Conservation (phyloP, 2,888 invertebrate genomes). For the Phasia obesa region DNA sequence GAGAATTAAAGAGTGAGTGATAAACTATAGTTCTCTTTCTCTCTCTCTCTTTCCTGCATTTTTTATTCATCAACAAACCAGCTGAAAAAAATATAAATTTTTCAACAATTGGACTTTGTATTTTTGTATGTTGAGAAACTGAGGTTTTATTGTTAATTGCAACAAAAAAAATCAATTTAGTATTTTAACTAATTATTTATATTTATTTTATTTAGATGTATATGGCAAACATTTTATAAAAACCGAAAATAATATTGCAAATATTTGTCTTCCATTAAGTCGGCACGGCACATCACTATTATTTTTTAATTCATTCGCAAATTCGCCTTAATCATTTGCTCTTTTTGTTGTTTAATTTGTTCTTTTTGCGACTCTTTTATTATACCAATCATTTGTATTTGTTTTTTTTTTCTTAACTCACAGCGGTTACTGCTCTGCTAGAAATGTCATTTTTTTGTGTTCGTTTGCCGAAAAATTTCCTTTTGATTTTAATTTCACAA, state of each 20-base stretch:
- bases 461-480: constrained; percentile 5
- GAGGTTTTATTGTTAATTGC: not conserved
- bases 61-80: constrained; percentile 42
- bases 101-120: constrained; percentile 62
- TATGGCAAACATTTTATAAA: not conserved
- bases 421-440: constrained; percentile 58
- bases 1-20: constrained; percentile 17
- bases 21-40: constrained; percentile 14
- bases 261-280: constrained; percentile 22
- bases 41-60: not conserved
- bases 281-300: too few relatives aligned
- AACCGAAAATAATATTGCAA: not conserved
- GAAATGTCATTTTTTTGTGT: constrained; percentile 52
- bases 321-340: constrained; percentile 57
- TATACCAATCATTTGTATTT: constrained; percentile 33
- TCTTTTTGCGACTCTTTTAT: constrained; percentile 9
- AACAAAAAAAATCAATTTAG: not conserved
- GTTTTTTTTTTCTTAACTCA: constrained; percentile 28
- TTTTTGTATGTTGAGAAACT: constrained; percentile 33
- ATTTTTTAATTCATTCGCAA: constrained; percentile 38
- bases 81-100: constrained; percentile 37
- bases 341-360: constrained; percentile 18
- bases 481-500: not conserved
- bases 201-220: not conserved
- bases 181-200: not conserved